Evolutionary conservation across 1,140 invertebrate genomes (phyloP), one percentile per base, ranked within the genome.

Genomic region (Hylaeus anthracinus): DNA sequence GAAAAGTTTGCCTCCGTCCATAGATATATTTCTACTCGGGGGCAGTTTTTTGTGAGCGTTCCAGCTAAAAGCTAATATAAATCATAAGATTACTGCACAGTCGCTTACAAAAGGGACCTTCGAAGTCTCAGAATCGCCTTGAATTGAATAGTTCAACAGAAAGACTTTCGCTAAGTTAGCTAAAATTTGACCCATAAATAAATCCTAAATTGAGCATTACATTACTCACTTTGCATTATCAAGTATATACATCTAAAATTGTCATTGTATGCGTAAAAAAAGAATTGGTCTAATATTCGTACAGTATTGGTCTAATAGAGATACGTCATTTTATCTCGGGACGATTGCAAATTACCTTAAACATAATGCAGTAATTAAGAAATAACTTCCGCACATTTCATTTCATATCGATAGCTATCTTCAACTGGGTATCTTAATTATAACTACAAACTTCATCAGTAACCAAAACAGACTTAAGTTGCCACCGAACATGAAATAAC

Each of bases 1-100:
- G 72, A 80, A 85, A 83, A 83, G 60, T 86, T 82, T 72, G 75
- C 63, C 63, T 58, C 74, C 58, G 53, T 72, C 51, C 53, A 72
- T 41, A 64, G 85, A 86, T 84, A 88, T 90, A 90, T 90, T 88
- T 89, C 88, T 89, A 86, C 86, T 83, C 82, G 81, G 86, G 86
- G 88, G 77, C 87, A 86, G 79, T 88, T 91, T 92, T 93, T 92
- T 92, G 88, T 81, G 72, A 87, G 76, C 58, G 84, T 79, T 84
- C 88, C 78, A 86, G 87, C 90, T 93, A 93, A 93, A 93, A 93
- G 92, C 91, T 90, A 87, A 88, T 92, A 93, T 93, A 93, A 93
- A 93, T 93, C 92, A 92, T 90, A 91, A 91, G 90, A 88, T 86
- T 88, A 86, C 86, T 80, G 85, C 89, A 90, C 86, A 86, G 89